Conservation (phyloP, 2,113 vertebrate species). For the Mirza zaza region DNA sequence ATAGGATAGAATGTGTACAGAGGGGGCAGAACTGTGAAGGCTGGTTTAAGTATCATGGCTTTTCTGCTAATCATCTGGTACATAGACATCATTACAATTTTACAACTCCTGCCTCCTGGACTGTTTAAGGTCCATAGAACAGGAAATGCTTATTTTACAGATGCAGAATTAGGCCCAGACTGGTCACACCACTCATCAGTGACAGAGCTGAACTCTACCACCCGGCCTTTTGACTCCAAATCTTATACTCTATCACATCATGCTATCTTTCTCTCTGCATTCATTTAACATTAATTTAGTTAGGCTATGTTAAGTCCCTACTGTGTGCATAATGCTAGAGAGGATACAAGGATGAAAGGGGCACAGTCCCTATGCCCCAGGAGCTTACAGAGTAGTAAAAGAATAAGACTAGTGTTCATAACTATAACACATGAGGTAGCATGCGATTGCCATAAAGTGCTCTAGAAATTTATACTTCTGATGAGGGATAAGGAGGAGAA, state of each 20-base stretch:
- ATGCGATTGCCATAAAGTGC: not conserved
- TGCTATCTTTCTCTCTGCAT: not conserved
- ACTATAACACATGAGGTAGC: not conserved
- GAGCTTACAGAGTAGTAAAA: not conserved
- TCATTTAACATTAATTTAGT: constrained; percentile 16
- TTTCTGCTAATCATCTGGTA: not conserved
- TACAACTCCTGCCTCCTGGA: not conserved
- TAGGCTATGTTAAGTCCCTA: not conserved
- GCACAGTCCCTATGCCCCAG: not conserved
- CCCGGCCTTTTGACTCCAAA: constrained; percentile 17
- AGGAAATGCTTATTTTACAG: constrained; percentile 34
- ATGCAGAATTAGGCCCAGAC: not conserved
- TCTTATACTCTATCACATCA: not conserved
- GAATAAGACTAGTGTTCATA: not conserved
- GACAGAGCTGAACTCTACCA: not conserved
- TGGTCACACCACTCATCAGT: not conserved
- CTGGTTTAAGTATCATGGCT: not conserved
- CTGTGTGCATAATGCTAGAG: not conserved
- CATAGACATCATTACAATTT: not conserved
- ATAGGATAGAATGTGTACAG: not conserved
- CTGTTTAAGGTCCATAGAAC: not conserved
- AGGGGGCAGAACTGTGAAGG: not conserved
- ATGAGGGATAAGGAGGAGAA: not conserved
- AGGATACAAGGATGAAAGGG: not conserved
- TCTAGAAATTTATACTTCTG: not conserved